phyloP scores from a whole-genome alignment of 1,140 invertebrate genomes.

The Drosophila subobscura region DNA sequence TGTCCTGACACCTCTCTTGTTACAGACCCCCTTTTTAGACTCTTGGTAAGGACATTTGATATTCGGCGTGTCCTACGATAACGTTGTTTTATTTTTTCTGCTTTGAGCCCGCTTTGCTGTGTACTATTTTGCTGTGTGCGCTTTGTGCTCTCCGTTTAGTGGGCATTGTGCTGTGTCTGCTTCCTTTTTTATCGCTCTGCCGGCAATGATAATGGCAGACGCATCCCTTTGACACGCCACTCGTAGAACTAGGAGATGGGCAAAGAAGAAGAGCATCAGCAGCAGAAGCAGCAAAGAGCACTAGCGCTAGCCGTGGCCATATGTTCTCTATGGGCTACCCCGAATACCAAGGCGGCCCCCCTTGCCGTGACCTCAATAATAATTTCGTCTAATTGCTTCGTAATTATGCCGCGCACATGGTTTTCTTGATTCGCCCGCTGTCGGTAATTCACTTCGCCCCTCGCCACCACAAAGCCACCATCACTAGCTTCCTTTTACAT shows the following conservation, averaged over 20 bases:
- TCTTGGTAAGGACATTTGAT: neutral
- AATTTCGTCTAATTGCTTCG: conserved; percentile 82
- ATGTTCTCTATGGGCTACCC: conserved; percentile 43
- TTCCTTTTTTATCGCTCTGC: conserved; percentile 19
- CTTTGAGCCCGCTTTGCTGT: neutral
- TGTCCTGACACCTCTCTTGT: neutral
- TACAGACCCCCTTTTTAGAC: too few relatives aligned
- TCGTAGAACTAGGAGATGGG: neutral
- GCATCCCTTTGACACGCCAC: conserved; percentile 62
- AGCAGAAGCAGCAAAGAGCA: conserved; percentile 5
- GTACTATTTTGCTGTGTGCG: conserved; percentile 35
- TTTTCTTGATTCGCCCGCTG: conserved; percentile 74
- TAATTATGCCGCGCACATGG: conserved; percentile 80
- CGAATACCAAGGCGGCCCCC: conserved; percentile 5
- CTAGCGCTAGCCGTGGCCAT: conserved; percentile 44
- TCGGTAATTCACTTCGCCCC: conserved; percentile 64
- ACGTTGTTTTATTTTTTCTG: conserved; percentile 23
- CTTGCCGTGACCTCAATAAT: conserved; percentile 71
- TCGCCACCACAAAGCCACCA: conserved; percentile 9
- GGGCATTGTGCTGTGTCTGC: conserved; percentile 34
- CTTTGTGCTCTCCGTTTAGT: conserved; percentile 51
- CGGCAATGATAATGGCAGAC: conserved; percentile 72
- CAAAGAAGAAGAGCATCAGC: neutral
- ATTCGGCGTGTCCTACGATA: neutral
- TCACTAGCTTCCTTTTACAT: neutral